Conservation (phyloP, 2,797 vertebrate species). For the Pseudotriccus pelzelni region DNA sequence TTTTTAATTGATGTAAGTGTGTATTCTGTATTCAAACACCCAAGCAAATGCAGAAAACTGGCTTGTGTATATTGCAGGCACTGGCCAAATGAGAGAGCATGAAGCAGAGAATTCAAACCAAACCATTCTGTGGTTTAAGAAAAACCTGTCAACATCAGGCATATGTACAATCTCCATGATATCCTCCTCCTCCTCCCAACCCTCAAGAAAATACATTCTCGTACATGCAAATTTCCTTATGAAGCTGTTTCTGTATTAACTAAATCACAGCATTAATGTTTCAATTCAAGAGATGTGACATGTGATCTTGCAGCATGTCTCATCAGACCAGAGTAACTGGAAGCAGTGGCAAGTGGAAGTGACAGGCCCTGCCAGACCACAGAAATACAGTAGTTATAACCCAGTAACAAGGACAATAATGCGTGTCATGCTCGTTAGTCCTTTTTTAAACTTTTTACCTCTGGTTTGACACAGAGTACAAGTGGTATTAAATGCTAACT, state of each 20-base stretch:
- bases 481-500: not conserved
- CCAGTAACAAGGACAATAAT: not conserved
- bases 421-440: not conserved
- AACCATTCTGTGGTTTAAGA: not conserved
- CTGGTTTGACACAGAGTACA: not conserved
- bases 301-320: not conserved
- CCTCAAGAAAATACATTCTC: not conserved
- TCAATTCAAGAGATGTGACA: not conserved
- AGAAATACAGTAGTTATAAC: not conserved
- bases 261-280: not conserved
- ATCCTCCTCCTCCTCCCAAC: not conserved
- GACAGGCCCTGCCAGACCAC: not conserved
- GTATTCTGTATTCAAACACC: not conserved
- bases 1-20: not conserved
- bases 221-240: not conserved
- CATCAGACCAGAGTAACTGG: not conserved
- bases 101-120: not conserved
- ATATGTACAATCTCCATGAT: not conserved
- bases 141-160: not conserved
- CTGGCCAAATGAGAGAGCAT: not conserved
- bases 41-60: not conserved
- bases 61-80: not conserved
- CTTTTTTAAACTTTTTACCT: not conserved
- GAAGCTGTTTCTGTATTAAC: constrained; percentile 17
- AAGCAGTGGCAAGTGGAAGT: constrained; percentile 4